Conservation (phyloP, 1,140 invertebrate species). For the Mycetomoellerius zeteki region DNA sequence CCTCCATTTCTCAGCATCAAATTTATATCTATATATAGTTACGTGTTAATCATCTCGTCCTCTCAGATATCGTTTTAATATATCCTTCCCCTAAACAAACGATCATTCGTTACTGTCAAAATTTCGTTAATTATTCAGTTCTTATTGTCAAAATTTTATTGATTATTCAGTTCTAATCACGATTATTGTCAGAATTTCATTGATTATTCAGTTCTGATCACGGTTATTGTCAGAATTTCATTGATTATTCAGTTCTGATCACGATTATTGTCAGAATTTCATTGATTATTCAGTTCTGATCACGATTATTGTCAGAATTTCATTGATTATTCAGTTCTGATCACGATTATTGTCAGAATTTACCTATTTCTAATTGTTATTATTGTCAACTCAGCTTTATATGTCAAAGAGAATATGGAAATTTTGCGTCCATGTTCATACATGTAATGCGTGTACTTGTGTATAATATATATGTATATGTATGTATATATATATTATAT, state of each 20-base stretch:
- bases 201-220: slow-evolving; percentile 20
- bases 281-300: slow-evolving; percentile 32
- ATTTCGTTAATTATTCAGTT: slow-evolving; percentile 40
- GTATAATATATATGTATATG: slow-evolving; percentile 54
- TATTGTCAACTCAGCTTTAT: slow-evolving; percentile 50
- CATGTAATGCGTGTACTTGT: slow-evolving; percentile 67
- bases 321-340: slow-evolving; percentile 25
- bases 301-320: slow-evolving; percentile 73
- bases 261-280: slow-evolving; percentile 61
- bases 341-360: slow-evolving; percentile 70
- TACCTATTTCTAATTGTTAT: slow-evolving; percentile 30
- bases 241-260: background rate
- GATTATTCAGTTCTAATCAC: slow-evolving; percentile 12
- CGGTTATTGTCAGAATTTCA: slow-evolving; percentile 70
- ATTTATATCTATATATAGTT: slow-evolving; percentile 42
- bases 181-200: slow-evolving; percentile 75
- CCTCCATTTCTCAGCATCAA: slow-evolving; percentile 40
- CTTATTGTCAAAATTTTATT: slow-evolving; percentile 70
- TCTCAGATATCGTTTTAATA: background rate
- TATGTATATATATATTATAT: slow-evolving; percentile 67
- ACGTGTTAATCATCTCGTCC: background rate
- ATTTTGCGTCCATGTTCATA: slow-evolving; percentile 61
- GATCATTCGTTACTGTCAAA: slow-evolving; percentile 75
- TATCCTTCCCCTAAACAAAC: slow-evolving; percentile 34
- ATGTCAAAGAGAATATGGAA: slow-evolving; percentile 48